phyloP scores from a whole-genome alignment of 2,797 vertebrate species.

The Danio choprae region DNA sequence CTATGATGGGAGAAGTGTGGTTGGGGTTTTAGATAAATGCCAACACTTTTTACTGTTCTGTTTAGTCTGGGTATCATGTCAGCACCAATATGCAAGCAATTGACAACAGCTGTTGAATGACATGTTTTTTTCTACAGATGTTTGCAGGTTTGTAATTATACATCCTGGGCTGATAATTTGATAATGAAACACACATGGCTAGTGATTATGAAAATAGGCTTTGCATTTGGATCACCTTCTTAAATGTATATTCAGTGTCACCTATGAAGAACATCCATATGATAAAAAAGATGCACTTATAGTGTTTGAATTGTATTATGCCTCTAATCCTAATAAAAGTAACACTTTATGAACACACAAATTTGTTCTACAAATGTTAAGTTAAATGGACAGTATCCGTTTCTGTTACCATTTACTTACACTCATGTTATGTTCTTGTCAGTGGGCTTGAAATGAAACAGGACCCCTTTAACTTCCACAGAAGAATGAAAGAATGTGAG shows the following conservation, averaged over 20 bases:
- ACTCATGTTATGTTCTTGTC: too few relatives aligned
- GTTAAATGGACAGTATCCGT: background rate
- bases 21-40: conserved; percentile 70
- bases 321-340: background rate
- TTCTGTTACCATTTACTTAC: too few relatives aligned
- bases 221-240: conserved; percentile 23
- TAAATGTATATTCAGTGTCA: conserved; percentile 14
- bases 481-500: background rate
- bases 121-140: conserved; percentile 66
- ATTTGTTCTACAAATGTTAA: background rate
- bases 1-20: conserved; percentile 66
- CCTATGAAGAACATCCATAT: conserved; percentile 7
- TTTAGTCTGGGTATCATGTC: conserved; percentile 69
- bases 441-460: too few relatives aligned
- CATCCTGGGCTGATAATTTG: background rate
- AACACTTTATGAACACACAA: background rate
- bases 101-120: conserved; percentile 13
- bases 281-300: background rate
- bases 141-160: conserved; percentile 60
- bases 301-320: background rate
- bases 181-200: background rate
- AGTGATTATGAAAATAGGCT: conserved; percentile 26
- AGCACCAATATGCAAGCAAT: conserved; percentile 48
- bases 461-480: too few relatives aligned
- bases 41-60: conserved; percentile 60